These are phyloP conservation scores for Speoplatyrhinus poulsoni DNA, from an alignment of 2,113 vertebrate species.

Conservation along the genomic window DNA sequence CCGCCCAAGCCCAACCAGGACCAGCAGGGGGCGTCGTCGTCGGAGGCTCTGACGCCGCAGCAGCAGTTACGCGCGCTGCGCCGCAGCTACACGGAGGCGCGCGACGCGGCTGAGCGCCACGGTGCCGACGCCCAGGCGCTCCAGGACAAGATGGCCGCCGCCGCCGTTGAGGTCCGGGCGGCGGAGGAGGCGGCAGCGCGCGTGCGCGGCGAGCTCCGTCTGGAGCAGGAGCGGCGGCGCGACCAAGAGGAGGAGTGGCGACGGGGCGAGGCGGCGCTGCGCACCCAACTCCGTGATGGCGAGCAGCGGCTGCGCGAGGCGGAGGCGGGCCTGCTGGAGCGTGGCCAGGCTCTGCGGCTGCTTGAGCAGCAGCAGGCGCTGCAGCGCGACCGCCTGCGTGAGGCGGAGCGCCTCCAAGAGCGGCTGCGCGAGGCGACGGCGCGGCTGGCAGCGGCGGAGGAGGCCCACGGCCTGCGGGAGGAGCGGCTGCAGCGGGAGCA, in stretches of 20 bases:
- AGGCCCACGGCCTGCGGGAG: slow-evolving; percentile 83
- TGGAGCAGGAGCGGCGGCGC: slow-evolving; percentile 84
- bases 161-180: slow-evolving; percentile 84
- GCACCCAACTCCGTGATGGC: slow-evolving; percentile 86
- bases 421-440: slow-evolving; percentile 83
- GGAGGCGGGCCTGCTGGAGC: slow-evolving; percentile 87
- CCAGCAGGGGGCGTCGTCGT: slow-evolving; percentile 82
- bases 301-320: slow-evolving; percentile 87
- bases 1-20: slow-evolving; percentile 92
- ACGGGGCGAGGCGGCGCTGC: slow-evolving; percentile 77
- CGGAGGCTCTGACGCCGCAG: slow-evolving; percentile 85
- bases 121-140: slow-evolving; percentile 88
- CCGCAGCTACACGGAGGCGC: slow-evolving; percentile 89
- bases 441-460: slow-evolving; percentile 83
- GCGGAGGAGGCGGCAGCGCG: slow-evolving; percentile 89
- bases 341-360: slow-evolving; percentile 87
- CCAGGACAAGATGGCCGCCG: slow-evolving; percentile 84
- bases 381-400: slow-evolving; percentile 86
- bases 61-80: slow-evolving; percentile 89
- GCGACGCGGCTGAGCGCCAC: slow-evolving; percentile 86
- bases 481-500: slow-evolving; percentile 87
- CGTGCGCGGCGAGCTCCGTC: slow-evolving; percentile 86
- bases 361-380: slow-evolving; percentile 88
- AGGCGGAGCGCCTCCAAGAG: slow-evolving; percentile 88
- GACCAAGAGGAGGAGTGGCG: slow-evolving; percentile 87